phyloP scores from a whole-genome alignment of 2,113 vertebrate genomes.

The Cottus gobio region DNA sequence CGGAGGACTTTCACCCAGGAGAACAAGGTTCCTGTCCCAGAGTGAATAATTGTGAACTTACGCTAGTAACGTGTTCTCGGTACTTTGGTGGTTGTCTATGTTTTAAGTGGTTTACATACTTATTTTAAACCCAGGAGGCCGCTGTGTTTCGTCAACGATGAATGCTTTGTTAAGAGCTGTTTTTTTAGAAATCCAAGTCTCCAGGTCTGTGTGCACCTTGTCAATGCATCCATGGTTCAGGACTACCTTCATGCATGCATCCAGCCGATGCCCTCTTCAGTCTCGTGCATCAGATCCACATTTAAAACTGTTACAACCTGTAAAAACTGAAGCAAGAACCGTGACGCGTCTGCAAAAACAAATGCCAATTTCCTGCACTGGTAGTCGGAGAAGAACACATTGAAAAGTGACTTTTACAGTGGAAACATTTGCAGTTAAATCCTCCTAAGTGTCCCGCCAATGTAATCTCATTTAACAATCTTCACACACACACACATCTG shows the following conservation, averaged over 20 bases:
- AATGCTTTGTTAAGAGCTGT: not conserved
- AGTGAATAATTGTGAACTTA: too few species aligned
- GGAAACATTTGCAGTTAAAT: constrained; percentile 27
- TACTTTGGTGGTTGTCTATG: not conserved
- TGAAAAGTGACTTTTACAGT: constrained; percentile 32
- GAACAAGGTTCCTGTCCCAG: too few species aligned
- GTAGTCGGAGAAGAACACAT: constrained; percentile 6
- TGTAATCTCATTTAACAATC: not conserved
- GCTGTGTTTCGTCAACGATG: not conserved
- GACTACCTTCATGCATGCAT: not conserved
- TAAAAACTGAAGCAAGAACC: too few species aligned
- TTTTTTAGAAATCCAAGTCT: not conserved
- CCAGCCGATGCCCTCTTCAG: not conserved
- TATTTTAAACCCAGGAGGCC: not conserved
- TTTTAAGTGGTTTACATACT: not conserved
- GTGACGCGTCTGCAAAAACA: not conserved
- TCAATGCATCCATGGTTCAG: not conserved
- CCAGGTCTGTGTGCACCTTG: not conserved
- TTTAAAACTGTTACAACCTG: too few species aligned
- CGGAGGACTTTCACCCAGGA: too few species aligned
- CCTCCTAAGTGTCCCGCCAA: not conserved
- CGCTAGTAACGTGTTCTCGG: too few species aligned
- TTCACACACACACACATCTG: not conserved
- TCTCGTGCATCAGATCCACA: not conserved
- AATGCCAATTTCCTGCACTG: not conserved